phyloP scores from a whole-genome alignment of 2,888 invertebrate genomes.

The Imbricaverruca yamaguchii region DNA sequence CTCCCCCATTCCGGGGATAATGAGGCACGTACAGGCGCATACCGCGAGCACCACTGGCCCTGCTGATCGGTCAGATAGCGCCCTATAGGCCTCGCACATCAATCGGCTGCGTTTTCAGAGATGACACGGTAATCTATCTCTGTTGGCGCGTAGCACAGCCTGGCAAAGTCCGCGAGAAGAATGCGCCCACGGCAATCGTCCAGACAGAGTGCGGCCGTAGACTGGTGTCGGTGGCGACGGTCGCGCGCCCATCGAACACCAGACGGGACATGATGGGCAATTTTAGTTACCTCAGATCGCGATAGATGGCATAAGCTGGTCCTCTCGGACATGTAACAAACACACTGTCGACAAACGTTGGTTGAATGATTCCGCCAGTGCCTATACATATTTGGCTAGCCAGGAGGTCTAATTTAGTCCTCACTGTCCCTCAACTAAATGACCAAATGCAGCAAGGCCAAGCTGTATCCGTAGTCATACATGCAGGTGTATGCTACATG shows the following conservation, averaged over 20 bases:
- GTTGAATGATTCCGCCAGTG: too few relatives aligned
- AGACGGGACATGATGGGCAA: conserved; percentile 16
- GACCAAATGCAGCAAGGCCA: too few relatives aligned
- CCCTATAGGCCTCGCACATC: background rate
- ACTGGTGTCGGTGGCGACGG: too few relatives aligned
- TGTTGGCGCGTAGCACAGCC: too few relatives aligned
- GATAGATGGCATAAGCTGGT: conserved; percentile 14
- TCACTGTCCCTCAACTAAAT: too few relatives aligned
- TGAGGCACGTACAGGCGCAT: background rate
- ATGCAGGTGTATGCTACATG: too few relatives aligned
- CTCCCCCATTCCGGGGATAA: conserved; percentile 4
- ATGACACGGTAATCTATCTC: background rate
- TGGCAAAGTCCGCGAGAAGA: background rate
- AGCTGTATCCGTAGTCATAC: too few relatives aligned
- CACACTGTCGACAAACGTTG: too few relatives aligned
- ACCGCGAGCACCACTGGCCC: background rate
- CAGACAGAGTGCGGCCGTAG: background rate
- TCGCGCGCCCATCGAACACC: background rate
- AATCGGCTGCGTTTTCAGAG: background rate
- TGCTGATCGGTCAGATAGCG: background rate
- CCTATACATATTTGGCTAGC: too few relatives aligned
- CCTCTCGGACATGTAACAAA: background rate
- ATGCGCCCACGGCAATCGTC: background rate
- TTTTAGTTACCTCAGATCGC: conserved; percentile 12
- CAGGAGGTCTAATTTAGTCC: too few relatives aligned